Percentiles rank a stretch among this genome's conserved stretches.
Evolutionary conservation across 2,888 invertebrate genomes (phyloP).

Genomic region (Pammene aurita): DNA sequence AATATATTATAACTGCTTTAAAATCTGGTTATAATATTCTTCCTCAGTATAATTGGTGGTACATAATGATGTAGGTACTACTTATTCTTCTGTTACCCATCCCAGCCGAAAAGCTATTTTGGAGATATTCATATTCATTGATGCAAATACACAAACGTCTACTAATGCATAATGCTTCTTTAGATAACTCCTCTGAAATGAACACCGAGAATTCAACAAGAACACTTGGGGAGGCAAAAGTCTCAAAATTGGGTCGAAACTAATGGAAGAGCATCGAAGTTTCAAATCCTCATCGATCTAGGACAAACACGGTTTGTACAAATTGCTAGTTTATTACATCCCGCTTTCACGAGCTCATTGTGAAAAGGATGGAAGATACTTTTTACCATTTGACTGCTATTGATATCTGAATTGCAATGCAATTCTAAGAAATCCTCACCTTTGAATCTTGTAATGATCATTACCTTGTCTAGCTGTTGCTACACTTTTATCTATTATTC

Average conservation of each 20-base stretch:
- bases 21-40: too few species aligned
- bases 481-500: too few species aligned
- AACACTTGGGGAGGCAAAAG: conserved; percentile 13
- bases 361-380: not conserved
- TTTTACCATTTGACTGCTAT: too few species aligned
- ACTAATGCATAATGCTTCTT: conserved; percentile 21
- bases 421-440: too few species aligned
- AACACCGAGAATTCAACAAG: conserved; percentile 19
- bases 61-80: too few species aligned
- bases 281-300: conserved; percentile 59
- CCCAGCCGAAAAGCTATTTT: conserved; percentile 2
- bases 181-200: conserved; percentile 23
- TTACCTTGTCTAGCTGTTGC: too few species aligned
- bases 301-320: not conserved
- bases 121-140: conserved; percentile 20
- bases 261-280: conserved; percentile 55
- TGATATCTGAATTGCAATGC: too few species aligned
- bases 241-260: conserved; percentile 52
- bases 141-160: conserved; percentile 19
- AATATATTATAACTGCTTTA: too few species aligned
- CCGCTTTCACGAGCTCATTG: conserved; percentile 1
- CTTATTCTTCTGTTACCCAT: not conserved
- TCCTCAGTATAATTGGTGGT: too few species aligned
- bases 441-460: too few species aligned
- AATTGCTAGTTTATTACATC: not conserved